A percentile compares a stretch with the other conserved stretches of the same genome.
Conservation (phyloP, 2,888 invertebrate species). For the Sphaerophoria rueppellii region DNA sequence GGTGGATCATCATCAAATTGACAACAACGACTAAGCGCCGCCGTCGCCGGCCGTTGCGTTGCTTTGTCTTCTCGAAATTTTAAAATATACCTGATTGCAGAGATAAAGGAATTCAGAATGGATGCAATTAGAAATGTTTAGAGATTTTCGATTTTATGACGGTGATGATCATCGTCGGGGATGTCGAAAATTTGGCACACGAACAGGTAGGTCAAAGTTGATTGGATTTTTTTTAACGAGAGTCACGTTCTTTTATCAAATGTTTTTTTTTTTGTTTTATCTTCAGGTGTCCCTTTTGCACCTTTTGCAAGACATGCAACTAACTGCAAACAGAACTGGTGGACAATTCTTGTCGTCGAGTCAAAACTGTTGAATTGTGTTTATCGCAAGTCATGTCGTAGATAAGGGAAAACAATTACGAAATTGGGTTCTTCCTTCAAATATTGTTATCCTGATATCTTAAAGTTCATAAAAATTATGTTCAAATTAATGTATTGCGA, state of each 20-base stretch:
- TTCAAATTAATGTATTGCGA: slow-evolving; percentile 60
- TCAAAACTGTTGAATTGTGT: slow-evolving; percentile 42
- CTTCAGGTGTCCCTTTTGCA: slow-evolving; percentile 65
- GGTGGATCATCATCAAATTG: slow-evolving; percentile 66
- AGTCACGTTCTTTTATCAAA: slow-evolving; percentile 58
- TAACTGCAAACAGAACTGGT: slow-evolving; percentile 42
- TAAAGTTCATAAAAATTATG: slow-evolving; percentile 50
- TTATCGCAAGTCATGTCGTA: slow-evolving; percentile 55
- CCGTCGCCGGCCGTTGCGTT: neutral
- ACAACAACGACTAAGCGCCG: slow-evolving; percentile 66
- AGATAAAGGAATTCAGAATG: slow-evolving; percentile 35
- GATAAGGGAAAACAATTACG: slow-evolving; percentile 51
- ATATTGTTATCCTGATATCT: slow-evolving; percentile 51
- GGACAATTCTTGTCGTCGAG: slow-evolving; percentile 52
- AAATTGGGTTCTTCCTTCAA: slow-evolving; percentile 31
- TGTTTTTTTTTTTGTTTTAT: slow-evolving; percentile 27
- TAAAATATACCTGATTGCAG: slow-evolving; percentile 60
- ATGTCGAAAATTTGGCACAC: slow-evolving; percentile 65
- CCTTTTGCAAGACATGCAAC: slow-evolving; percentile 66
- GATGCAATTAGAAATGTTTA: slow-evolving; percentile 64
- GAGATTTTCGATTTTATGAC: slow-evolving; percentile 58
- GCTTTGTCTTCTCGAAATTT: too few species aligned
- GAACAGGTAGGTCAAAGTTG: slow-evolving; percentile 61
- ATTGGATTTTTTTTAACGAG: slow-evolving; percentile 65
- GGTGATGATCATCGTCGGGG: slow-evolving; percentile 22